Evolutionary conservation across 1,140 invertebrate genomes (phyloP), one percentile per base, ranked within the genome.

Genomic region (Caenorhabditis latens): DNA sequence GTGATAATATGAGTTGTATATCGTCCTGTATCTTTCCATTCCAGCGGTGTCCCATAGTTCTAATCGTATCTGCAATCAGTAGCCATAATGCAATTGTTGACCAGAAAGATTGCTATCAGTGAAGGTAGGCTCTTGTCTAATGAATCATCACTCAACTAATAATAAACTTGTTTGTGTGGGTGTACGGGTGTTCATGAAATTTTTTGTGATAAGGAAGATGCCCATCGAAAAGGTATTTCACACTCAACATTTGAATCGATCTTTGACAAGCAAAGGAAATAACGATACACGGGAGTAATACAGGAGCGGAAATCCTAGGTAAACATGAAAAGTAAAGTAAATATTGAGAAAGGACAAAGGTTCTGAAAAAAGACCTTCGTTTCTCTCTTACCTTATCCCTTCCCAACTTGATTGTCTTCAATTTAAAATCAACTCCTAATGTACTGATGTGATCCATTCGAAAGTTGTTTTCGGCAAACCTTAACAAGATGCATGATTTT

Each of bases 1-100:
- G 61, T 92, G 91, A 75, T 92, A 92, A 75, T 92, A 92, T 0
- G 90, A 91, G 75, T 92, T 92, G 89, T 92, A 92, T 71, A 93
- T 92, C 19, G 92, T 92, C 48, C 92, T 71, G 79, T 92, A 92
- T 79, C 91, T 32, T 83, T 92, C 91, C 91, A 92, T 91, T 14
- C 91, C 91, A 46, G 91, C 91, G 9, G 91, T 92, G 83, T 92
- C 91, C 84, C 87, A 91, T 19, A 90, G 65, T 88, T 90, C 89
- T 43, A 90, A 67, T 63, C 89, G 79, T 53, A 90, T 87, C 75
- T 86, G 58, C 71, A 79, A 79, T 79, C 71, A 50, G n/a, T 79
- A 11, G 16, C 19, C 65, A 71, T 71, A 79, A 50, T 24, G n/a
- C 13, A 79, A 42, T 50, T 79, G 71, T n/a, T 50, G 71, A 79